Conservation (phyloP, 1,140 invertebrate genomes). For the Zaprionus lachaisei region DNA sequence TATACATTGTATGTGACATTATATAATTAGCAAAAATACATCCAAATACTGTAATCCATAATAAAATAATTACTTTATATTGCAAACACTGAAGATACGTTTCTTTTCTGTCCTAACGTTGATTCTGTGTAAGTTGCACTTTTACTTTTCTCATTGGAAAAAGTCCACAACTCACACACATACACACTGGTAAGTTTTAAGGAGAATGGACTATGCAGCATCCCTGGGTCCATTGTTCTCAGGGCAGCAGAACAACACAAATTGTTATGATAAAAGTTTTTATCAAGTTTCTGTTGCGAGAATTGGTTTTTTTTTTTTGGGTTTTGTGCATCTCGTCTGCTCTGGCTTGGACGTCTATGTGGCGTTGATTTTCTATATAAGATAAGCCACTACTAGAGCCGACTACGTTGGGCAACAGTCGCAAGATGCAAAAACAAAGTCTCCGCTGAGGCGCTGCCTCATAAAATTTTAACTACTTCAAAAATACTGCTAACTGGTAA, state of each 20-base stretch:
- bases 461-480: conserved; percentile 82
- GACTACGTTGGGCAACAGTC: conserved; percentile 19
- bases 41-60: neutral
- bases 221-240: conserved; percentile 51
- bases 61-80: neutral
- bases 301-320: conserved; percentile 51
- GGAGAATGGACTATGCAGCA: conserved; percentile 18
- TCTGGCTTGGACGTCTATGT: conserved; percentile 37
- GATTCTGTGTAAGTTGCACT: conserved; percentile 58
- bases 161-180: conserved; percentile 27
- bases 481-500: conserved; percentile 82
- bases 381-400: conserved; percentile 32
- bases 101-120: conserved; percentile 17
- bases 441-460: conserved; percentile 53
- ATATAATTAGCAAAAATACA: neutral
- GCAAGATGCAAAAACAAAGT: conserved; percentile 69
- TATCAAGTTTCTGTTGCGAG: conserved; percentile 75
- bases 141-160: conserved; percentile 75
- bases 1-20: neutral
- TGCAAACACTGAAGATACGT: neutral
- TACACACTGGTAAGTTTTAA: conserved; percentile 27
- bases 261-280: conserved; percentile 83
- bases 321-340: conserved; percentile 27
- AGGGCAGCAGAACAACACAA: conserved; percentile 71
- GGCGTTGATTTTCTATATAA: conserved; percentile 61